phyloP scores from a whole-genome alignment of 2,888 invertebrate species.

The Pseudococcus jackbeardsleyi region DNA sequence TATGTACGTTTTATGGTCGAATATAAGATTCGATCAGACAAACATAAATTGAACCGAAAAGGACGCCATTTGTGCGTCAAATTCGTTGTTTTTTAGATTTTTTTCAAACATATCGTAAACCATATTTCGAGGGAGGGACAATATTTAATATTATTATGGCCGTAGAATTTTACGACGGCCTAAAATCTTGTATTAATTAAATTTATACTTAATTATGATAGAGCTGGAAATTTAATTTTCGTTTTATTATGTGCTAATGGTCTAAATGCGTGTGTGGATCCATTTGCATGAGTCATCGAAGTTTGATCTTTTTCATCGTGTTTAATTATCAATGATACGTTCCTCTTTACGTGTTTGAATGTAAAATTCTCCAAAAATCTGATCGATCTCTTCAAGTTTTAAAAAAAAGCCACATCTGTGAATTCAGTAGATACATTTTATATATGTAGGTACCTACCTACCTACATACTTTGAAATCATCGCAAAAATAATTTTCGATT shows the following conservation, averaged over 20 bases:
- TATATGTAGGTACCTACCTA: background rate
- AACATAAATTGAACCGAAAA: background rate
- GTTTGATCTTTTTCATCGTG: background rate
- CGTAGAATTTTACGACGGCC: background rate
- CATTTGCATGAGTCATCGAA: conserved; percentile 3
- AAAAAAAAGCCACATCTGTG: background rate
- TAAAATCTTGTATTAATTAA: conserved; percentile 36
- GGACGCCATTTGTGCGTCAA: conserved; percentile 26
- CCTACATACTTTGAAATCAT: background rate
- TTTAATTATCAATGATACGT: conserved; percentile 11
- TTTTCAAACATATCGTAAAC: background rate
- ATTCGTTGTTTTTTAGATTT: background rate
- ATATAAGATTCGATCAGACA: background rate
- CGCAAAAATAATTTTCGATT: conserved; percentile 20
- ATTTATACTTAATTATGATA: conserved; percentile 15
- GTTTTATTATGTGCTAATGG: conserved; percentile 24
- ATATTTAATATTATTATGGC: background rate
- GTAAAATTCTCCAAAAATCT: background rate
- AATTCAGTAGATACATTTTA: background rate
- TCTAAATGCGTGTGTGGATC: background rate
- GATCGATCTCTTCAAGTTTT: background rate
- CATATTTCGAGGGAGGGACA: background rate
- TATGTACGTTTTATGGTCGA: conserved; percentile 24
- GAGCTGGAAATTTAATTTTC: conserved; percentile 2
- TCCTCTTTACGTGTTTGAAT: too few relatives aligned